Conservation (phyloP, 92 coral and sea anemone species). For the Palythoa heliodiscus region DNA sequence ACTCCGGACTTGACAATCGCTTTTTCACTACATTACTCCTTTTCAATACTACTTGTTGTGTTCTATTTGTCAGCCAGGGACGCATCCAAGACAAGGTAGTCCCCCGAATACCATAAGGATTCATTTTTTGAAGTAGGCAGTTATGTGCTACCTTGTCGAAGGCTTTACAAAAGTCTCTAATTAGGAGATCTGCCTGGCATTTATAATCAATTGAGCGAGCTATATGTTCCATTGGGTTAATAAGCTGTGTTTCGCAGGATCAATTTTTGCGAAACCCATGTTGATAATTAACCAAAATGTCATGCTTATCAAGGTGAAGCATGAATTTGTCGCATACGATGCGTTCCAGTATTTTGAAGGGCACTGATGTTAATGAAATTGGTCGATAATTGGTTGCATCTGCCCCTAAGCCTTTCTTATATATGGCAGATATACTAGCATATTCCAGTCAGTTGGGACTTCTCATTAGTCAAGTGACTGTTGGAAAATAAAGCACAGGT, state of each 20-base stretch:
- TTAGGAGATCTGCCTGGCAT: background rate
- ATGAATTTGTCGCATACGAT: background rate
- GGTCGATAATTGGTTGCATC: background rate
- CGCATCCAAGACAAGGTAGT: too few species aligned
- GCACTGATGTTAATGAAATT: background rate
- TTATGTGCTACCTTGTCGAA: background rate
- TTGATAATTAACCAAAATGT: background rate
- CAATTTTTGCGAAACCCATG: background rate
- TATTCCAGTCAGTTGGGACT: conserved; percentile 46
- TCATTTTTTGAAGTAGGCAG: too few species aligned
- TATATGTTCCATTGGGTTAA: too few species aligned
- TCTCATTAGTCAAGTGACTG: conserved; percentile 41
- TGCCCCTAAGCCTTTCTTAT: conserved; percentile 11
- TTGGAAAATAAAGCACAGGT: conserved; percentile 39
- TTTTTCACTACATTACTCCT: background rate
- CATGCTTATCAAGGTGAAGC: background rate
- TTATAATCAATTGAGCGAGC: background rate
- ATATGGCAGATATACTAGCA: conserved; percentile 25
- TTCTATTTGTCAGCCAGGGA: too few species aligned
- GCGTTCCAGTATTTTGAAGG: background rate
- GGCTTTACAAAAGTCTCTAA: background rate
- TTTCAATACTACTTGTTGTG: background rate
- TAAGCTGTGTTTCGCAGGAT: too few species aligned
- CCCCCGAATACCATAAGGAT: too few species aligned
- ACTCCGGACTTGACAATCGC: background rate